phyloP scores from a whole-genome alignment of 2,113 vertebrate species.

The Calyptomena viridis region DNA sequence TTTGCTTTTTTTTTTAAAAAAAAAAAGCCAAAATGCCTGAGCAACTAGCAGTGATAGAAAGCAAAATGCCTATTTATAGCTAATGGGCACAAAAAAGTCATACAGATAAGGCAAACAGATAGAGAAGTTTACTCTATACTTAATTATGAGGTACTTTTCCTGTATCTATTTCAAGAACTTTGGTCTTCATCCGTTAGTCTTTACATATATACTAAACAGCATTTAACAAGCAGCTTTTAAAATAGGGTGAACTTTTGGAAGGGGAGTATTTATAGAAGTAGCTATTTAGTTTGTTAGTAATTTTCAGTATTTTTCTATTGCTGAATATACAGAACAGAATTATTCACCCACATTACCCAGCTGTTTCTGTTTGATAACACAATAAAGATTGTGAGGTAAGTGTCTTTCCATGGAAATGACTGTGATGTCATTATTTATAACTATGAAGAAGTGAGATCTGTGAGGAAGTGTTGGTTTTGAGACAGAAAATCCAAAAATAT shows the following conservation, averaged over 20 bases:
- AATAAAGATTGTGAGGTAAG: conserved; percentile 25
- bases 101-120: neutral
- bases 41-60: neutral
- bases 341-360: conserved; percentile 62
- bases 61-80: neutral
- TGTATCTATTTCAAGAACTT: conserved; percentile 27
- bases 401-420: conserved; percentile 14
- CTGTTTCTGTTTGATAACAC: conserved; percentile 54
- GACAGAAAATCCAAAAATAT: conserved; percentile 3
- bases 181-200: conserved; percentile 17
- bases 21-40: neutral
- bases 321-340: conserved; percentile 51
- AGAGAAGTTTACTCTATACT: neutral
- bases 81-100: neutral
- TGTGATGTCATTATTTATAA: conserved; percentile 29
- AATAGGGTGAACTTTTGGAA: conserved; percentile 56
- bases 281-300: conserved; percentile 60
- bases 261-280: conserved; percentile 61
- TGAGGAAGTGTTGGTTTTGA: neutral
- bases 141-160: conserved; percentile 19
- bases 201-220: conserved; percentile 39
- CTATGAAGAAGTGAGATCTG: neutral
- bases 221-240: conserved; percentile 61
- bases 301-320: conserved; percentile 58
- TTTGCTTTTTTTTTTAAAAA: neutral